Evolutionary conservation across 2,113 vertebrate genomes (phyloP).

Genomic region (Alexandromys fortis): DNA sequence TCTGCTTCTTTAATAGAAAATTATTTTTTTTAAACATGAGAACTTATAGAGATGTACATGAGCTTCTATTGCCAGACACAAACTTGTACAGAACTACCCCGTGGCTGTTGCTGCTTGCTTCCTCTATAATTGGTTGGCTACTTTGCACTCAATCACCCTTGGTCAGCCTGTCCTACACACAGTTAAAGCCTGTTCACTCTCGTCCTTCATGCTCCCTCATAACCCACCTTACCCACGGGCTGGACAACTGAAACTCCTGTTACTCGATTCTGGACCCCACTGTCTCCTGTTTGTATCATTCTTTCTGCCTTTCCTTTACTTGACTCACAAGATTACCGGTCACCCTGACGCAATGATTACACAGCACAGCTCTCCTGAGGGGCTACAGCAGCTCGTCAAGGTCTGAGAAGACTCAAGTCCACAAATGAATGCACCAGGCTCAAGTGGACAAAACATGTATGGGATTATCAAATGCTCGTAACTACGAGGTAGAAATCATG

Average conservation of each 20-base stretch:
- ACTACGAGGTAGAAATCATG: not conserved
- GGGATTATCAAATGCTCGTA: not conserved
- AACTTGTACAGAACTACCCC: not conserved
- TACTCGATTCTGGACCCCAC: not conserved
- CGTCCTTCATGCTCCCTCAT: not conserved
- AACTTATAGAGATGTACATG: not conserved
- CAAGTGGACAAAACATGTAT: not conserved
- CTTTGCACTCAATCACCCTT: too few species aligned
- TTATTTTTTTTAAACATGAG: not conserved
- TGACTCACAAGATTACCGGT: not conserved
- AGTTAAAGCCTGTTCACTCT: not conserved
- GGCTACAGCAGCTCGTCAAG: not conserved
- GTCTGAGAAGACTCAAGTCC: not conserved
- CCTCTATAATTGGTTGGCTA: not conserved
- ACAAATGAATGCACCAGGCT: not conserved
- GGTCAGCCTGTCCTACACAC: too few species aligned
- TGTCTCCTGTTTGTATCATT: not conserved
- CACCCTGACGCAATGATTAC: not conserved
- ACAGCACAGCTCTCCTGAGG: not conserved
- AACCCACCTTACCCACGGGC: not conserved
- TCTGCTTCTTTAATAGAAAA: not conserved
- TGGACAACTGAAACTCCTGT: not conserved
- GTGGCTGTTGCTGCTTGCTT: not conserved
- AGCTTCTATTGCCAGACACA: not conserved
- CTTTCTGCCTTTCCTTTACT: not conserved